A percentile compares a stretch with the other conserved stretches of the same genome.
These are phyloP conservation scores for Indri indri DNA, from an alignment of 2,113 vertebrate species.

Conservation along the genomic window DNA sequence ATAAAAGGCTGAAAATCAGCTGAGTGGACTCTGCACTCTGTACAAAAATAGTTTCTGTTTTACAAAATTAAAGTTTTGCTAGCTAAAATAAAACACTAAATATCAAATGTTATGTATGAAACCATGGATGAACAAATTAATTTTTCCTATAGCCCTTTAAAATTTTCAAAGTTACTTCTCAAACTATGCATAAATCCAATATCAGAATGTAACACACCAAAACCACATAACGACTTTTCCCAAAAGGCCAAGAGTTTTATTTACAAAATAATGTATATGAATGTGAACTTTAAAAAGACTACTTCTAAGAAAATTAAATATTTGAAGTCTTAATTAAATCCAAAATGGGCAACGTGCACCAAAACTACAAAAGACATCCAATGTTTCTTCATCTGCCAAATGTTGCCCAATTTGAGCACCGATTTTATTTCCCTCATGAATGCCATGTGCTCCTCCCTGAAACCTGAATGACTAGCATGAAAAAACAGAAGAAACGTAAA, in stretches of 20 bases:
- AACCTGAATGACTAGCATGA: not conserved
- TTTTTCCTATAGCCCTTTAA: not conserved
- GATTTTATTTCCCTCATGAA: conserved; percentile 7
- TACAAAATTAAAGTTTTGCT: not conserved
- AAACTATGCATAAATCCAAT: not conserved
- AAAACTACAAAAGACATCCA: conserved; percentile 52
- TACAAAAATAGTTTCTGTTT: not conserved
- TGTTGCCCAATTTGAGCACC: conserved; percentile 39
- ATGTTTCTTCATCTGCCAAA: conserved; percentile 66
- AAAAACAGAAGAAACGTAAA: not conserved
- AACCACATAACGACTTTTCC: not conserved
- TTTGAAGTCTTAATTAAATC: conserved; percentile 70
- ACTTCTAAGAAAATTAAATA: conserved; percentile 60
- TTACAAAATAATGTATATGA: not conserved
- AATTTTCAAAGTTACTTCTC: not conserved
- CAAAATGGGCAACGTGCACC: conserved; percentile 17
- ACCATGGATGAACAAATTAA: not conserved
- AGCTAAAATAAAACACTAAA: not conserved
- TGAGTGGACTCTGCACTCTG: not conserved
- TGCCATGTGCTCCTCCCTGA: not conserved
- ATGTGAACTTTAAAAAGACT: not conserved
- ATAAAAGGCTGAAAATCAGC: not conserved
- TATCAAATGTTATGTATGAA: not conserved
- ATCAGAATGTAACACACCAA: not conserved
- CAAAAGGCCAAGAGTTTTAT: not conserved